Conservation (phyloP, 2,113 vertebrate species). For the Platysternon megacephalum region DNA sequence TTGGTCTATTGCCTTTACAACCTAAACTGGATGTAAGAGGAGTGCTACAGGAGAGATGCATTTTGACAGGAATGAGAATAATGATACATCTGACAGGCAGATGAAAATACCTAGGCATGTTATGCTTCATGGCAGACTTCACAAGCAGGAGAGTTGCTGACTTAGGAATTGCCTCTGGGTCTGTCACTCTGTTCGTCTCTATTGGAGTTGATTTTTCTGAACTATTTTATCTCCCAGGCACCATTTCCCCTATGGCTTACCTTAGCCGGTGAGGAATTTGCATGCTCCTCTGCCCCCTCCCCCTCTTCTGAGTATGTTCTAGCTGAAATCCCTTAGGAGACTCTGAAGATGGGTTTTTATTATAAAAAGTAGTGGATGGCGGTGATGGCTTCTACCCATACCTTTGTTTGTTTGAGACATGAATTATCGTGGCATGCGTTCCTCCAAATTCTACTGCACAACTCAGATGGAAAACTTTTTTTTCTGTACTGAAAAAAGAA, state of each 20-base stretch:
- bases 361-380: not conserved
- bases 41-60: constrained; percentile 33
- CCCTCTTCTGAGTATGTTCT: not conserved
- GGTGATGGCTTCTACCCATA: not conserved
- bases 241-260: not conserved
- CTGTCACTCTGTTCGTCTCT: constrained; percentile 27
- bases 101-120: constrained; percentile 66
- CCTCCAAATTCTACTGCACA: not conserved
- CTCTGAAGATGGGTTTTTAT: not conserved
- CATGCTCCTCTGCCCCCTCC: not conserved
- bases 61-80: constrained; percentile 66
- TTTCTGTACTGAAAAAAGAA: not conserved
- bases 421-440: not conserved
- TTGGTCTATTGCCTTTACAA: constrained; percentile 34
- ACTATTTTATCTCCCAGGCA: constrained; percentile 32
- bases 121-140: constrained; percentile 43
- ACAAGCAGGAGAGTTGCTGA: constrained; percentile 5
- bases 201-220: constrained; percentile 56
- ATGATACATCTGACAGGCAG: constrained; percentile 44
- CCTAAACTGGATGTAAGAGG: not conserved
- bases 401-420: not conserved
- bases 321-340: constrained; percentile 3
- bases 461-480: not conserved
- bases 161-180: constrained; percentile 53
- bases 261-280: constrained; percentile 34